phyloP scores from a whole-genome alignment of 2,888 invertebrate species.

The Piscicola geometra region DNA sequence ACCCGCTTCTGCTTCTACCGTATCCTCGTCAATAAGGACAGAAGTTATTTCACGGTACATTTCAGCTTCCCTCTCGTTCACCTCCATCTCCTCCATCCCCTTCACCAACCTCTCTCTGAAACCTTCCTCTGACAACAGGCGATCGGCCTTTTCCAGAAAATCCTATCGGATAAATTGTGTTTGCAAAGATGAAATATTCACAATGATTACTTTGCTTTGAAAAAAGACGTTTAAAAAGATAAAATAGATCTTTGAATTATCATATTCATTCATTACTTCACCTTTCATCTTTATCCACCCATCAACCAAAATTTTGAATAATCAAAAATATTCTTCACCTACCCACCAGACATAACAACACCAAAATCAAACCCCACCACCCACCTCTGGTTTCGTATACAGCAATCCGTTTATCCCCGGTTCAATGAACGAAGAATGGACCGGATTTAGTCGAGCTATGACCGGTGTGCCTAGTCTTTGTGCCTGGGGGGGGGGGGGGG shows the following conservation, averaged over 20 bases:
- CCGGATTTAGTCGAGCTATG: neutral
- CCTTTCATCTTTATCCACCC: no score
- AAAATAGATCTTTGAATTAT: no score
- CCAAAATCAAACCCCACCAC: no score
- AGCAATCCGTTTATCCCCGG: neutral
- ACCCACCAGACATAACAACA: no score
- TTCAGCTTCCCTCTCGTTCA: neutral
- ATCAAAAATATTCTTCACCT: no score
- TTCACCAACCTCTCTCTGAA: neutral
- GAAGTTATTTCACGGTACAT: neutral
- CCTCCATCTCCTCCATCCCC: neutral
- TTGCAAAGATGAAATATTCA: no score
- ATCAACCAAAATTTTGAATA: no score
- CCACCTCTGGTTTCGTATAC: neutral
- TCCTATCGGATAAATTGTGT: neutral
- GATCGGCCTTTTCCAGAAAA: neutral
- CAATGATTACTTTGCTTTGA: no score
- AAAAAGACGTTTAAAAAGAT: no score
- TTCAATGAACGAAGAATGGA: neutral
- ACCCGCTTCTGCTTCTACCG: neutral
- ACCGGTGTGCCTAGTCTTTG: neutral
- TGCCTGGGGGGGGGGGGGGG: neutral
- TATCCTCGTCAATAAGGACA: neutral
- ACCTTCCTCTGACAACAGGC: neutral
- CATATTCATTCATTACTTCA: no score